Evolutionary conservation across 2,113 vertebrate species (phyloP).

Genomic region (Antennarius striatus): DNA sequence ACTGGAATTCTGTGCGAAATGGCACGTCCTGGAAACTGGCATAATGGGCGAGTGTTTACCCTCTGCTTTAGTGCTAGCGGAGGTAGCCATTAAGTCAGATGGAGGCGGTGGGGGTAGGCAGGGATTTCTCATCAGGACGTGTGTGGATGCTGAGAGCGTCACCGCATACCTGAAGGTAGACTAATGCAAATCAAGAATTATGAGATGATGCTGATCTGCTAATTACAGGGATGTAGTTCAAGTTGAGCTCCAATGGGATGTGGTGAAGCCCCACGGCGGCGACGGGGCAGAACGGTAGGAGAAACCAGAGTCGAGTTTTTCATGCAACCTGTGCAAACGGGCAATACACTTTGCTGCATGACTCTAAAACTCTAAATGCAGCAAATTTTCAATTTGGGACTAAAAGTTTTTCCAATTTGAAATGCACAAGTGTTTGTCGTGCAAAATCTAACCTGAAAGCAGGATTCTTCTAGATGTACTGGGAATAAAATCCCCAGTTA

Average conservation of each 20-base stretch:
- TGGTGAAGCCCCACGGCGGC: not conserved
- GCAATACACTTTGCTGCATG: too few relatives aligned
- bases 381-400: too few relatives aligned
- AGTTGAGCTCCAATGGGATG: not conserved
- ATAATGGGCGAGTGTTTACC: constrained; percentile 26
- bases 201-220: not conserved
- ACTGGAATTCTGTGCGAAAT: constrained; percentile 28
- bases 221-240: constrained; percentile 8
- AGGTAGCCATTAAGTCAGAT: constrained; percentile 22
- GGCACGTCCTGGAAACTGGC: not conserved
- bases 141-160: constrained; percentile 1
- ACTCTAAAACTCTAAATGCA: too few relatives aligned
- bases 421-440: too few relatives aligned
- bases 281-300: too few relatives aligned
- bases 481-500: too few relatives aligned
- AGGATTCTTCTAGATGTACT: too few relatives aligned
- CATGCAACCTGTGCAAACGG: too few relatives aligned
- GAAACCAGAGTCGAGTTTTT: too few relatives aligned
- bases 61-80: not conserved
- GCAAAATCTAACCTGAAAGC: too few relatives aligned
- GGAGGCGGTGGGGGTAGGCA: not conserved
- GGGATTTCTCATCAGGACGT: not conserved
- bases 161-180: not conserved
- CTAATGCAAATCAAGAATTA: not conserved
- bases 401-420: too few relatives aligned